Conservation (phyloP, 2,113 vertebrate genomes). For the Corapipo altera region DNA sequence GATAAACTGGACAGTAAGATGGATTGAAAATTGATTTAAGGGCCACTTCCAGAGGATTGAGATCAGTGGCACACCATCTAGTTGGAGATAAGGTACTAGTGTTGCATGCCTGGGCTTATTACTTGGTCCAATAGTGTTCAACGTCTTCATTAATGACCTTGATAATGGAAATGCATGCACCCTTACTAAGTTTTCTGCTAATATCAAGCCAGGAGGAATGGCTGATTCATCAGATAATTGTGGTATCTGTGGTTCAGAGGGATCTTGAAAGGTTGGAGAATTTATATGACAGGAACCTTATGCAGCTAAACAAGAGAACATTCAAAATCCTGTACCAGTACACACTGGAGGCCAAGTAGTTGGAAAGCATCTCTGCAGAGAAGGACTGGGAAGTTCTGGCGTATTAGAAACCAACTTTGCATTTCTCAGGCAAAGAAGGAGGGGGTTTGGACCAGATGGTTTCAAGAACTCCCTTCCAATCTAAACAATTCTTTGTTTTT, state of each 20-base stretch:
- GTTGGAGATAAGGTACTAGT: background rate
- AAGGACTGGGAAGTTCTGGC: background rate
- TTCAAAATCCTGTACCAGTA: background rate
- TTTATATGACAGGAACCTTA: background rate
- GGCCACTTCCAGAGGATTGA: too few species aligned
- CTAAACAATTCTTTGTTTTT: background rate
- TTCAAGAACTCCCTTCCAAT: background rate
- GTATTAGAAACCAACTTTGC: background rate
- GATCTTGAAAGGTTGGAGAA: background rate
- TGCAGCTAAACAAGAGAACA: background rate
- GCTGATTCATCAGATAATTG: background rate
- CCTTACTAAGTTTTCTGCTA: background rate
- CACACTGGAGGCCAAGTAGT: fast-evolving
- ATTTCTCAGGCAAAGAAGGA: background rate
- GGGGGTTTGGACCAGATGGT: background rate
- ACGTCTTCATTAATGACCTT: background rate
- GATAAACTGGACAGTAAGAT: background rate
- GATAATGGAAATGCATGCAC: background rate
- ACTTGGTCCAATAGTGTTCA: background rate
- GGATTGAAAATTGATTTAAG: background rate
- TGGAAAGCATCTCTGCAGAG: background rate
- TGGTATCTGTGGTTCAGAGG: background rate
- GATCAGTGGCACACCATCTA: background rate
- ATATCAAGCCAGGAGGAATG: background rate
- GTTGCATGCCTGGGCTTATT: background rate